Conservation (phyloP, 2,113 vertebrate genomes). For the Dromaius novaehollandiae region DNA sequence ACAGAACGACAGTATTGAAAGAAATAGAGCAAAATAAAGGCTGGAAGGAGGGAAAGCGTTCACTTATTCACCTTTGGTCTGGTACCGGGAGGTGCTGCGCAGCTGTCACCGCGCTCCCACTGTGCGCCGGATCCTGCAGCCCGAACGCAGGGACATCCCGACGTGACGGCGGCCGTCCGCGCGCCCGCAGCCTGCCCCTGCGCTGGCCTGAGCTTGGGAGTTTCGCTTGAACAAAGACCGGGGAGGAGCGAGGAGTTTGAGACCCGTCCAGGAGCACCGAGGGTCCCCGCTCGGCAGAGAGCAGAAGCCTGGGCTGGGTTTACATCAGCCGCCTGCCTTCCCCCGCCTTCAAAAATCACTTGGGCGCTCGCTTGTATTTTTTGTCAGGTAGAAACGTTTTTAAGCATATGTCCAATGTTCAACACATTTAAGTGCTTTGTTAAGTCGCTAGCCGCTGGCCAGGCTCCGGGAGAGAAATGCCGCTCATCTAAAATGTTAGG, state of each 20-base stretch:
- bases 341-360: not conserved
- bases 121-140: not conserved
- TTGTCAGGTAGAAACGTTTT: not conserved
- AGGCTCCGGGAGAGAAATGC: not conserved
- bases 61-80: not conserved
- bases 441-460: fast-evolving
- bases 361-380: not conserved
- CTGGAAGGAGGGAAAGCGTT: not conserved
- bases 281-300: not conserved
- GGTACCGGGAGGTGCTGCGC: not conserved
- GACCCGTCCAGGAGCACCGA: not conserved
- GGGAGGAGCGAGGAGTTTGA: not conserved
- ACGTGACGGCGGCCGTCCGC: too few relatives aligned
- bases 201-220: not conserved
- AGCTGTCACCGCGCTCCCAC: not conserved
- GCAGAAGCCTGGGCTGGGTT: not conserved
- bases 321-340: not conserved
- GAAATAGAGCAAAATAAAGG: fast-evolving
- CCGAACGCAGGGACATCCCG: not conserved
- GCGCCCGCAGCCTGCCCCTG: too few relatives aligned
- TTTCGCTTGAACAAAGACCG: not conserved
- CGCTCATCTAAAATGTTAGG: fast-evolving
- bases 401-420: not conserved
- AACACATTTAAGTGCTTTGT: fast-evolving
- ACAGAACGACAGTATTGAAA: fast-evolving